phyloP scores from a whole-genome alignment of 2,113 vertebrate genomes.

The Catagonus wagneri region DNA sequence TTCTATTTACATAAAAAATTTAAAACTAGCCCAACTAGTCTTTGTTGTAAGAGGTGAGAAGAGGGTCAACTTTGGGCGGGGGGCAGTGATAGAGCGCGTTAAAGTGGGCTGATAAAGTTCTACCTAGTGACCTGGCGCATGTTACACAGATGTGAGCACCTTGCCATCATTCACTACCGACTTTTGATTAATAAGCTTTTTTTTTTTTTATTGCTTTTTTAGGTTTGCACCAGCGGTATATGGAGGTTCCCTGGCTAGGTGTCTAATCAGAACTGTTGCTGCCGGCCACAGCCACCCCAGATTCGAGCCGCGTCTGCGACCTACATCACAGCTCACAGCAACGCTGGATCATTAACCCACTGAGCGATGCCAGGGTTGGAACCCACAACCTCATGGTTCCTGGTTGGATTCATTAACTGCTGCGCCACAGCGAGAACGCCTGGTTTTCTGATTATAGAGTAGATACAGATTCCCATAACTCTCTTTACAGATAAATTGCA shows the following conservation, averaged over 20 bases:
- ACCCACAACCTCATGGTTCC: too few species aligned
- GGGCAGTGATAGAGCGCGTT: rapidly evolving
- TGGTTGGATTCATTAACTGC: too few species aligned
- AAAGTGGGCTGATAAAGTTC: not conserved
- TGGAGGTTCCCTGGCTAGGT: too few species aligned
- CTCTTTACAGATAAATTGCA: not conserved
- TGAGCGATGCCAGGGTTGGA: too few species aligned
- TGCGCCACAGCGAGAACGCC: too few species aligned
- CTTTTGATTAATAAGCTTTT: not conserved
- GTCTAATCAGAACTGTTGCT: too few species aligned
- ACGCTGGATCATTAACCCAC: too few species aligned
- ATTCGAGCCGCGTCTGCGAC: too few species aligned
- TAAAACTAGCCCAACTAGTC: not conserved
- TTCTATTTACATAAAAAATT: not conserved
- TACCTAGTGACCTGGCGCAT: not conserved
- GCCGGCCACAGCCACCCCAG: too few species aligned
- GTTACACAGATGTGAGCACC: not conserved
- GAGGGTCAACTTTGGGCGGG: not conserved
- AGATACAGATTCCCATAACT: not conserved
- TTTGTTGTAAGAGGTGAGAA: slow-evolving; percentile 10
- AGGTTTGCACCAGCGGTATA: too few species aligned
- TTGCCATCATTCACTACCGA: not conserved
- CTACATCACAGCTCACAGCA: too few species aligned
- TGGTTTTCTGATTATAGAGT: not conserved
- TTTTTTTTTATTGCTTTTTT: too few species aligned